phyloP scores from a whole-genome alignment of 1,140 invertebrate species.

The Anoplophora glabripennis region DNA sequence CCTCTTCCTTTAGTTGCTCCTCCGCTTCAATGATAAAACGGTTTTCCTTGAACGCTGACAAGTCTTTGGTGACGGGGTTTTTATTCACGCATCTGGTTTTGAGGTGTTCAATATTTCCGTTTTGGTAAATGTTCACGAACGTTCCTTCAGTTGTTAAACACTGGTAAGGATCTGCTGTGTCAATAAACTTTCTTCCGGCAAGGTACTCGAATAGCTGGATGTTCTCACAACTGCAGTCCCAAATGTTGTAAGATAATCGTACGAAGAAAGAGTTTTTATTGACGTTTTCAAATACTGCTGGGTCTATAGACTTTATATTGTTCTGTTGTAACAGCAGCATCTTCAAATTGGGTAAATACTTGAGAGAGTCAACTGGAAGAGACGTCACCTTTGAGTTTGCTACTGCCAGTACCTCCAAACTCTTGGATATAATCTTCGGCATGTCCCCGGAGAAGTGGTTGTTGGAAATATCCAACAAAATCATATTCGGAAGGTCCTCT shows the following conservation, averaged over 20 bases:
- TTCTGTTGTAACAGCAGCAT: constrained; percentile 38
- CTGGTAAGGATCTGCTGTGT: constrained; percentile 28
- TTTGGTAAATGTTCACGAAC: constrained; percentile 26
- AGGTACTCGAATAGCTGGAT: constrained; percentile 35
- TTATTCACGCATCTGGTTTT: constrained; percentile 1
- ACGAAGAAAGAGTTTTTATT: constrained; percentile 21
- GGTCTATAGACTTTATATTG: constrained; percentile 34
- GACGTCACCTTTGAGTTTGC: constrained; percentile 32
- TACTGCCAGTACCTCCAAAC: constrained; percentile 33
- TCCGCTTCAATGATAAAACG: constrained; percentile 3
- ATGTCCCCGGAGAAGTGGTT: constrained; percentile 36
- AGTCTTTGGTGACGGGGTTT: background rate
- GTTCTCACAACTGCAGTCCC: constrained; percentile 38
- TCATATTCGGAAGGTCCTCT: constrained; percentile 26
- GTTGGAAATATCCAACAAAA: constrained; percentile 34
- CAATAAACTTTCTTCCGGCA: constrained; percentile 24
- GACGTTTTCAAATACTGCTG: constrained; percentile 28
- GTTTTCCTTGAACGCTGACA: background rate
- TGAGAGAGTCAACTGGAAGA: constrained; percentile 24
- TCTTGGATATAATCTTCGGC: constrained; percentile 33
- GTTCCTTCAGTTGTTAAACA: constrained; percentile 19
- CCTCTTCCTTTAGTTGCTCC: background rate
- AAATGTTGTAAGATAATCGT: constrained; percentile 35
- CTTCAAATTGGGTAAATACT: constrained; percentile 34
- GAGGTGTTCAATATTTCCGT: background rate